Conservation (phyloP, 2,113 vertebrate genomes). For the Tauraco erythrolophus region DNA sequence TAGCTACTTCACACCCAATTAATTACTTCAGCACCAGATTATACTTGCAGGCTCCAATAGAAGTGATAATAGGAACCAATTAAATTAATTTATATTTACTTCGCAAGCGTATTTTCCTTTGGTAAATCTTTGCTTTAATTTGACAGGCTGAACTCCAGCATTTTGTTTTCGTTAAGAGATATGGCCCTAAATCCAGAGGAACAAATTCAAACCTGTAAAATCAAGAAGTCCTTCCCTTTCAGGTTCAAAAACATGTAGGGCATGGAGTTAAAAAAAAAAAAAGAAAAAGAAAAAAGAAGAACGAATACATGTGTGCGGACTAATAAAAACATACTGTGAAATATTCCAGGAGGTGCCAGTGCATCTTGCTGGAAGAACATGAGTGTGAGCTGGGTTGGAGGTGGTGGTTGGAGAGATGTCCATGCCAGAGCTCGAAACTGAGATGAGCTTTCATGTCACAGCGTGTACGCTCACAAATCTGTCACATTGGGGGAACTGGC, state of each 20-base stretch:
- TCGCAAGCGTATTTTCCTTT: conserved; percentile 48
- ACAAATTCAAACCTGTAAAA: conserved; percentile 24
- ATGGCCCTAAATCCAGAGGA: background rate
- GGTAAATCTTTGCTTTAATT: conserved; percentile 50
- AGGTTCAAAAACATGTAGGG: background rate
- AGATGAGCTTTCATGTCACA: background rate
- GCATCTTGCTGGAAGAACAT: background rate
- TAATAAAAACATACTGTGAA: background rate
- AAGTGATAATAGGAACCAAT: conserved; percentile 80
- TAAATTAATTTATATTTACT: conserved; percentile 77
- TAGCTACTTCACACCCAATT: conserved; percentile 78
- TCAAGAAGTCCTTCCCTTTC: background rate
- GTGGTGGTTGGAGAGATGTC: background rate
- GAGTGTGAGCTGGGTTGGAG: background rate
- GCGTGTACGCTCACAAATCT: background rate
- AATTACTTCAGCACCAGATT: conserved; percentile 81
- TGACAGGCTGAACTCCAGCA: background rate
- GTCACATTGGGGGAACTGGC: fast-evolving
- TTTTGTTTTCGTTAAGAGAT: conserved; percentile 29
- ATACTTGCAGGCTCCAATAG: conserved; percentile 70
- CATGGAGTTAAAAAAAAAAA: background rate
- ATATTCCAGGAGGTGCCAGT: background rate
- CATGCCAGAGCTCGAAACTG: background rate
- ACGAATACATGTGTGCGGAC: background rate
- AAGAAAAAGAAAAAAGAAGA: background rate